Evolutionary conservation across 1,140 invertebrate species (phyloP).

Genomic region (Patella vulgata): DNA sequence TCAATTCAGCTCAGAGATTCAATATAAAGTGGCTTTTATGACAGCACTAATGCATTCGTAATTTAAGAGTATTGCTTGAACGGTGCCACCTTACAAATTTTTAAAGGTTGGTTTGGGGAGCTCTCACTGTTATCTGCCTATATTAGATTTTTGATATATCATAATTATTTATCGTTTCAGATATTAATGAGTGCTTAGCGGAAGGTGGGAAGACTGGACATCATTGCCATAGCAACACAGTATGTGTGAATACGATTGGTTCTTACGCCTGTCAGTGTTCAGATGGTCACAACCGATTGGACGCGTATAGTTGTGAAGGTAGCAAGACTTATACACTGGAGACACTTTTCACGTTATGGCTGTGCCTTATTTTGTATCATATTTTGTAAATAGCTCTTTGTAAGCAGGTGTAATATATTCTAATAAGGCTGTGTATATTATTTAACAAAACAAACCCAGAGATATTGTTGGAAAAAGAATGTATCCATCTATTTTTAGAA

Average conservation of each 20-base stretch:
- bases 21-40: no score
- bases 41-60: no score
- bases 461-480: conserved; percentile 2
- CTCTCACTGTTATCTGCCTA: no score
- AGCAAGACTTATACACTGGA: conserved; percentile 16
- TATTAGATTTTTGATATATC: no score
- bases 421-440: no score
- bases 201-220: conserved; percentile 65
- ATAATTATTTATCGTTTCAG: no score
- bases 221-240: conserved; percentile 79
- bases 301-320: conserved; percentile 55
- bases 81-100: no score
- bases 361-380: conserved; percentile 19
- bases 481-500: conserved; percentile 1
- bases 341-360: conserved; percentile 6
- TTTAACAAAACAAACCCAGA: conserved; percentile 5
- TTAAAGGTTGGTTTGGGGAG: no score
- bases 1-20: no score
- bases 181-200: conserved; percentile 59
- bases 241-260: conserved; percentile 63
- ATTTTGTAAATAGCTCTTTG: conserved; percentile 18
- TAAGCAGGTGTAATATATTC: no score
- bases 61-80: no score
- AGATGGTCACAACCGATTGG: conserved; percentile 47
- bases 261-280: conserved; percentile 61